Evolutionary conservation across 2,113 vertebrate genomes (phyloP).

Genomic region (Murina feae): DNA sequence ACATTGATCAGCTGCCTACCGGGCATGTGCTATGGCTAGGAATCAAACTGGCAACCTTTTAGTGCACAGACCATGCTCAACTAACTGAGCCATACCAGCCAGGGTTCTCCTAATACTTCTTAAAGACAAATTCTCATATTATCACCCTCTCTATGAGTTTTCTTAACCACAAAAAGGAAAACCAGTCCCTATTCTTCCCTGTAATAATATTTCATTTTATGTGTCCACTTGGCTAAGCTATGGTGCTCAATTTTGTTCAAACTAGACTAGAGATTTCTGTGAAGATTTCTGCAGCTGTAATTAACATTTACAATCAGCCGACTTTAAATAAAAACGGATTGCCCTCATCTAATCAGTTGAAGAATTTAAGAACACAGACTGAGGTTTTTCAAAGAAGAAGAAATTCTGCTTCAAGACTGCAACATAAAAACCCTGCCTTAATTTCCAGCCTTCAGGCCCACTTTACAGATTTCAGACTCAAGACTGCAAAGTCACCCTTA

Average conservation of each 20-base stretch:
- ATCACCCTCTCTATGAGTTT: not conserved
- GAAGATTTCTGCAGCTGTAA: not conserved
- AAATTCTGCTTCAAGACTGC: not conserved
- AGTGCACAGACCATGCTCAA: too few relatives aligned
- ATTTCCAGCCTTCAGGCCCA: not conserved
- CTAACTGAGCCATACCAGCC: too few relatives aligned
- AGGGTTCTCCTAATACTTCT: not conserved
- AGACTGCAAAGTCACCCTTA: not conserved
- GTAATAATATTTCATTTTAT: not conserved
- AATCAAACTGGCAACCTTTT: too few relatives aligned
- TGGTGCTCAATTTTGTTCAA: not conserved
- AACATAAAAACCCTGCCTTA: not conserved
- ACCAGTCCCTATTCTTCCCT: not conserved
- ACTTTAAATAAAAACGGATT: not conserved
- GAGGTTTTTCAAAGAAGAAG: not conserved
- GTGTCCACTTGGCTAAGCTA: not conserved
- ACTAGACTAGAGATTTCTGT: not conserved
- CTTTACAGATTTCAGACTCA: not conserved
- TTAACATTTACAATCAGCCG: not conserved
- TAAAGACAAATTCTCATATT: not conserved
- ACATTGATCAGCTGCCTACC: too few relatives aligned
- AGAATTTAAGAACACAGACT: not conserved
- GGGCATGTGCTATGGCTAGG: too few relatives aligned
- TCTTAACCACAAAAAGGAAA: not conserved
- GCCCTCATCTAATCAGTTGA: not conserved